These are phyloP conservation scores for Drosophila orena DNA, from an alignment of 1,140 invertebrate species.

Conservation along the genomic window DNA sequence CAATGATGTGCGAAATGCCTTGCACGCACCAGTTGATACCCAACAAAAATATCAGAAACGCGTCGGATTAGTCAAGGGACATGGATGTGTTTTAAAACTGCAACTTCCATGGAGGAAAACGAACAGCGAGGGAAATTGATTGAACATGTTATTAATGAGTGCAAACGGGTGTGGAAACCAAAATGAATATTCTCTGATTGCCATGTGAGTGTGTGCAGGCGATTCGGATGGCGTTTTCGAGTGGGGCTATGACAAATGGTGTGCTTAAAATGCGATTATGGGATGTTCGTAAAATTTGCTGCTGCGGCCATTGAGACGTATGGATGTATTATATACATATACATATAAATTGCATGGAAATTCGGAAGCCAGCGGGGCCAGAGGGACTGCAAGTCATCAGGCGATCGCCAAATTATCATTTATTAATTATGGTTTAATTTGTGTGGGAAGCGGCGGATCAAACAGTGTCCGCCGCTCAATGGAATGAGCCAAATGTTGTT, in stretches of 20 bases:
- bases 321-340: too few species aligned
- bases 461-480: conserved; percentile 15
- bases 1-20: conserved; percentile 18
- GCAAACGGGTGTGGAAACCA: conserved; percentile 1
- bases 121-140: background rate
- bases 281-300: conserved; percentile 74
- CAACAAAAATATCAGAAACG: too few species aligned
- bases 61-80: too few species aligned
- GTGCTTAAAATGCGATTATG: conserved; percentile 74
- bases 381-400: background rate
- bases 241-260: conserved; percentile 58
- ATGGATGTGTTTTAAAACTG: too few species aligned
- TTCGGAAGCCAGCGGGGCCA: background rate
- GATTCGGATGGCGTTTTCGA: too few species aligned
- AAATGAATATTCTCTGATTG: conserved; percentile 7
- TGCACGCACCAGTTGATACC: conserved; percentile 9
- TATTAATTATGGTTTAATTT: conserved; percentile 82
- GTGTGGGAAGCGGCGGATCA: conserved; percentile 74
- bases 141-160: background rate
- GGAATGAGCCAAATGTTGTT: background rate
- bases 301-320: conserved; percentile 64
- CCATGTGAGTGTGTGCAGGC: too few species aligned
- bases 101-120: background rate
- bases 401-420: conserved; percentile 64
- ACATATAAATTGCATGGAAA: conserved; percentile 75